Conservation (phyloP, 2,113 vertebrate species). For the Mystacornis crossleyi region DNA sequence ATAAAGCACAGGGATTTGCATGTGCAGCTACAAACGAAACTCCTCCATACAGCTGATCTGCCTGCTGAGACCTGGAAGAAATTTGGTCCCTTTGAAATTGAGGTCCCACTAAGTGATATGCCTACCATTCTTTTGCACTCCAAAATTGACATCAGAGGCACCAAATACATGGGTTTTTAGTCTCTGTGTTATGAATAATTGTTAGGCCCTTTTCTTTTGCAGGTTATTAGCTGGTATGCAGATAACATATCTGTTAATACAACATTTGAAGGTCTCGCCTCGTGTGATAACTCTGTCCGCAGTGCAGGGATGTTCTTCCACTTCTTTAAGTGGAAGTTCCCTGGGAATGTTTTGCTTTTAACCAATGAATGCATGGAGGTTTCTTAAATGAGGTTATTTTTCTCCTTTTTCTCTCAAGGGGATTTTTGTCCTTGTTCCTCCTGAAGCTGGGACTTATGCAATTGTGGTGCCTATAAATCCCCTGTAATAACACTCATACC, state of each 20-base stretch:
- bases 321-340: neutral
- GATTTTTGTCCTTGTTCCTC: neutral
- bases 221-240: neutral
- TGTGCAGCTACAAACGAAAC: neutral
- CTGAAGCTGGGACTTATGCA: neutral
- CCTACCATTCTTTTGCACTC: neutral
- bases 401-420: neutral
- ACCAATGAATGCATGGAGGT: neutral
- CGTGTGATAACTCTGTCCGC: neutral
- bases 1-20: neutral
- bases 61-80: neutral
- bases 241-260: neutral
- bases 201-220: neutral
- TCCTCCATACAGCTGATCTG: neutral
- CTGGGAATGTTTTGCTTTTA: neutral
- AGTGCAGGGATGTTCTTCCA: neutral
- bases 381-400: neutral
- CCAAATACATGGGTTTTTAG: rapidly evolving
- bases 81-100: neutral
- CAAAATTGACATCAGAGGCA: neutral
- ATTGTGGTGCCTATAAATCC: neutral
- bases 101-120: neutral
- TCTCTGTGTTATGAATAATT: neutral
- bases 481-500: neutral
- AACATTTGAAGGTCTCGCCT: neutral